A percentile compares a stretch with the other conserved stretches of the same genome.
Evolutionary conservation across 1,140 invertebrate genomes (phyloP).

Genomic region (Danaus melanippus): DNA sequence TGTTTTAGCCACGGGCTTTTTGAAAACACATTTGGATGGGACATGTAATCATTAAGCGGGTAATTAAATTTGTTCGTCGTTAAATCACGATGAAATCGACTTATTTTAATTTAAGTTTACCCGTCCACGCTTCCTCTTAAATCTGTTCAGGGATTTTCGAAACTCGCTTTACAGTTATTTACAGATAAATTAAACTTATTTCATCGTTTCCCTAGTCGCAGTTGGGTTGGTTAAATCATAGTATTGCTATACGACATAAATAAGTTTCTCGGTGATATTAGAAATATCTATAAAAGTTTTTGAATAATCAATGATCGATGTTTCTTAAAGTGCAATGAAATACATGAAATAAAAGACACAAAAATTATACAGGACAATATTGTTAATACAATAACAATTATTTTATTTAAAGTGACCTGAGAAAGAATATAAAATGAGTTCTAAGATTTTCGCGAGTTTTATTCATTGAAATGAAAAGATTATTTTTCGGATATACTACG

Average conservation of each 20-base stretch:
- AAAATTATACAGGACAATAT: no score
- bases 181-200: conserved; percentile 43
- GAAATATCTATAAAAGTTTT: conserved; percentile 26
- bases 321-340: no score
- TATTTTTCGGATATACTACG: no score
- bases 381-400: no score
- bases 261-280: no score
- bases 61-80: conserved; percentile 40
- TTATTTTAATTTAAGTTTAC: conserved; percentile 59
- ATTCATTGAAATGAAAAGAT: no score
- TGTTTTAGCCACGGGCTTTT: conserved; percentile 4
- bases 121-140: conserved; percentile 48
- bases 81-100: conserved; percentile 32
- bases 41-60: conserved; percentile 2
- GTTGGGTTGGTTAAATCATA: conserved; percentile 14
- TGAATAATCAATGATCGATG: conserved; percentile 12
- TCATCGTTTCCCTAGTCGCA: conserved; percentile 16
- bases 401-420: no score
- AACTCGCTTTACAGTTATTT: conserved; percentile 29
- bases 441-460: no score
- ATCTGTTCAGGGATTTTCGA: conserved; percentile 27
- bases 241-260: no score
- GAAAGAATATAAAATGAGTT: no score
- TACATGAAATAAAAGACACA: no score
- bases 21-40: conserved; percentile 4